phyloP scores from a whole-genome alignment of 2,797 vertebrate genomes.

The Mus caroli region DNA sequence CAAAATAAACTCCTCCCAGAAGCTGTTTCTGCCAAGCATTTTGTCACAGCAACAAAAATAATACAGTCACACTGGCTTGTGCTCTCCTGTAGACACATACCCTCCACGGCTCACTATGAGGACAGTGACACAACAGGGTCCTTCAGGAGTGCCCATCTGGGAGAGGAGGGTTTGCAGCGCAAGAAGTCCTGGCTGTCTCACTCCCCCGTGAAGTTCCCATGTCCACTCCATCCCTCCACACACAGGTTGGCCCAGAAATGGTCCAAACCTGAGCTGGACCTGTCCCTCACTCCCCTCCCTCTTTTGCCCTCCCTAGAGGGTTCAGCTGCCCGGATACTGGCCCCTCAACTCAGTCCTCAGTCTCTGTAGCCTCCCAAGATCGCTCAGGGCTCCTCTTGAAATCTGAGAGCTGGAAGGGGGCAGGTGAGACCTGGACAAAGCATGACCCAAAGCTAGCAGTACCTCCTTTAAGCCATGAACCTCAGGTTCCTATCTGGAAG shows the following conservation, averaged over 20 bases:
- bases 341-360: neutral
- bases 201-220: rapidly evolving
- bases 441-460: neutral
- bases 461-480: neutral
- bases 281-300: neutral
- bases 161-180: neutral
- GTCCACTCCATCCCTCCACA: rapidly evolving
- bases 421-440: neutral
- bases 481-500: neutral
- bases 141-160: neutral
- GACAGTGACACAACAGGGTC: too few relatives aligned
- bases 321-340: neutral
- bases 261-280: neutral
- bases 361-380: neutral
- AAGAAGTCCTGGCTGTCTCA: neutral
- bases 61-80: neutral
- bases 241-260: neutral
- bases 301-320: neutral
- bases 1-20: neutral
- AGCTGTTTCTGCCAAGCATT: neutral
- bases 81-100: neutral
- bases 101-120: neutral
- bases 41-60: neutral
- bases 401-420: neutral
- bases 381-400: neutral